Percentiles rank a stretch among this genome's conserved stretches.
phyloP scores from a whole-genome alignment of 2,113 vertebrate genomes.

The Calonectris borealis region DNA sequence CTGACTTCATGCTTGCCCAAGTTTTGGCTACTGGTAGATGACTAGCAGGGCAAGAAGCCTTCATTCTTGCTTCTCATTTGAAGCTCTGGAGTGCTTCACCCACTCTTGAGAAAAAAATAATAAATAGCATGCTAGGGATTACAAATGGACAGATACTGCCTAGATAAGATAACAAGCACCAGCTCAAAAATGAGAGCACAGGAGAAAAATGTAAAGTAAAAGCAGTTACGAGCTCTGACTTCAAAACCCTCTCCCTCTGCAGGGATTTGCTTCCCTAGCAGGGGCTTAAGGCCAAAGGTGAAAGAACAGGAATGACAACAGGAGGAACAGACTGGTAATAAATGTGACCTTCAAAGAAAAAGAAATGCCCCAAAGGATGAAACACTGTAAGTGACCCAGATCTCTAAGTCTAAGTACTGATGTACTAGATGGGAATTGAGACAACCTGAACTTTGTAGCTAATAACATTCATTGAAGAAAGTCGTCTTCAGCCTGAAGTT shows the following conservation, averaged over 20 bases:
- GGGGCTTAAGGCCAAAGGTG: slow-evolving; percentile 28
- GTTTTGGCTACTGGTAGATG: neutral
- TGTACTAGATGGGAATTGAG: neutral
- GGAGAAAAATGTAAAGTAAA: neutral
- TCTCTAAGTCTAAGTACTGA: neutral
- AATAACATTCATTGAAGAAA: neutral
- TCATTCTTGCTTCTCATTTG: neutral
- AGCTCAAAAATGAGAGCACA: slow-evolving; percentile 29
- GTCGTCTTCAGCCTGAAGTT: neutral
- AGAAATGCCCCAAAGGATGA: slow-evolving; percentile 24
- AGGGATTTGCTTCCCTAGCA: slow-evolving; percentile 29
- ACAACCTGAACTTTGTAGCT: neutral
- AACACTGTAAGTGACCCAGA: slow-evolving; percentile 13
- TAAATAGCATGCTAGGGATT: neutral
- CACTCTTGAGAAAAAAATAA: neutral
- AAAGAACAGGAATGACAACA: slow-evolving; percentile 11
- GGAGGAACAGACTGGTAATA: slow-evolving; percentile 31
- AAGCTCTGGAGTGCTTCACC: neutral
- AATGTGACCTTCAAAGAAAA: slow-evolving; percentile 27
- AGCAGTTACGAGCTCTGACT: neutral
- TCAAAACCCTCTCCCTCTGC: slow-evolving; percentile 25
- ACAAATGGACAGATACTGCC: neutral
- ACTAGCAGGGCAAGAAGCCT: neutral
- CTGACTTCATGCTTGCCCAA: neutral
- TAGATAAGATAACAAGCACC: neutral